Conservation (phyloP, 2,888 invertebrate genomes). For the Lycaena phlaeas region DNA sequence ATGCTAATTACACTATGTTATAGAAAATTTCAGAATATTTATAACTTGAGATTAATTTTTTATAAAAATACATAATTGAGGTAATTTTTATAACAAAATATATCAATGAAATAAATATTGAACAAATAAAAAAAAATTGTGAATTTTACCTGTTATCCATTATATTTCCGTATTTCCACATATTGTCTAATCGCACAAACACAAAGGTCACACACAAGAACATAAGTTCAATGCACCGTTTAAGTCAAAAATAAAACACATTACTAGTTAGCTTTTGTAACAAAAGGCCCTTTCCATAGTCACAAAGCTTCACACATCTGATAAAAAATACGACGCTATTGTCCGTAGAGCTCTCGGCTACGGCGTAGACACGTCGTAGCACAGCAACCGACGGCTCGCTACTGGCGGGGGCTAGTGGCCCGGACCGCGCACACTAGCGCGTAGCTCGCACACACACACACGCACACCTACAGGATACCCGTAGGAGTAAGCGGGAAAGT, state of each 20-base stretch:
- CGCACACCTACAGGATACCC: constrained; percentile 34
- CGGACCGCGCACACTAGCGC: constrained; percentile 51
- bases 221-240: background rate
- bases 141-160: too few relatives aligned
- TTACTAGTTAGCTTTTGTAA: constrained; percentile 31
- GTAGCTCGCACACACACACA: constrained; percentile 40
- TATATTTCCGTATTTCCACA: too few relatives aligned
- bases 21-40: too few relatives aligned
- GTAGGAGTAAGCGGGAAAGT: constrained; percentile 58
- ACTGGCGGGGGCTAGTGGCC: constrained; percentile 69
- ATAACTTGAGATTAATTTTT: too few relatives aligned
- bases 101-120: too few relatives aligned
- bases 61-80: too few relatives aligned
- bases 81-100: too few relatives aligned
- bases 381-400: constrained; percentile 52
- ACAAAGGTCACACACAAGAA: background rate
- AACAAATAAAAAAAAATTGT: too few relatives aligned
- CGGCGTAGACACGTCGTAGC: constrained; percentile 59
- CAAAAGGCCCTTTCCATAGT: constrained; percentile 56
- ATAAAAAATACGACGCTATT: constrained; percentile 29
- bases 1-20: too few relatives aligned
- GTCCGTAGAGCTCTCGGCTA: constrained; percentile 30
- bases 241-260: background rate
- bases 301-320: constrained; percentile 53
- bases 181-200: background rate